Conservation (phyloP, 2,888 invertebrate species). For the Lumbricus terrestris region DNA sequence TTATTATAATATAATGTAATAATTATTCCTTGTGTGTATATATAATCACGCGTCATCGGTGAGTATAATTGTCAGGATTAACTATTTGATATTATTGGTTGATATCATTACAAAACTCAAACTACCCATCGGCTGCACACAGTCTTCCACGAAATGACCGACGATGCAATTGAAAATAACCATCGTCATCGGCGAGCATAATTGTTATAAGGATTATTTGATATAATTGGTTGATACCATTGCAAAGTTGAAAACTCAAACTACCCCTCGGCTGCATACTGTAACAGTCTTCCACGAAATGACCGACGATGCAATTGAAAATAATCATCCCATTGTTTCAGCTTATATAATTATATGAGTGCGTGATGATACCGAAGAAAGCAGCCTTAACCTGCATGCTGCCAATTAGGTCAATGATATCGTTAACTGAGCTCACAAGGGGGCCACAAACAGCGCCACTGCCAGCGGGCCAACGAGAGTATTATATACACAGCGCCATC, state of each 20-base stretch:
- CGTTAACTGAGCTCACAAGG: neutral
- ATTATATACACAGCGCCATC: no score
- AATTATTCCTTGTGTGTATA: no score
- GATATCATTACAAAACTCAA: no score
- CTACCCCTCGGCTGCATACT: neutral
- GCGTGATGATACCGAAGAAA: neutral
- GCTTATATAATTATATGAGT: no score
- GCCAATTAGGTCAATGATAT: neutral
- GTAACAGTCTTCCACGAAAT: neutral
- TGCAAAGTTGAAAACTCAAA: no score
- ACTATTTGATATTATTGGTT: neutral
- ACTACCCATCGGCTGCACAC: neutral
- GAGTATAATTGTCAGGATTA: neutral
- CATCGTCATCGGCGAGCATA: neutral
- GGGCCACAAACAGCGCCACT: neutral
- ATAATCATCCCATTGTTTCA: neutral
- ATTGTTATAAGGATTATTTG: neutral
- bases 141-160: neutral
- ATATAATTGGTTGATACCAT: neutral
- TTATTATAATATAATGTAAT: no score
- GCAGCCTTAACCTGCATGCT: neutral
- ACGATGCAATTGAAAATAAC: no score
- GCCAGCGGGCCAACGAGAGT: neutral
- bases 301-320: neutral
- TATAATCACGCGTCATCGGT: no score